phyloP scores from a whole-genome alignment of 2,113 vertebrate species.

The Calonectris borealis region DNA sequence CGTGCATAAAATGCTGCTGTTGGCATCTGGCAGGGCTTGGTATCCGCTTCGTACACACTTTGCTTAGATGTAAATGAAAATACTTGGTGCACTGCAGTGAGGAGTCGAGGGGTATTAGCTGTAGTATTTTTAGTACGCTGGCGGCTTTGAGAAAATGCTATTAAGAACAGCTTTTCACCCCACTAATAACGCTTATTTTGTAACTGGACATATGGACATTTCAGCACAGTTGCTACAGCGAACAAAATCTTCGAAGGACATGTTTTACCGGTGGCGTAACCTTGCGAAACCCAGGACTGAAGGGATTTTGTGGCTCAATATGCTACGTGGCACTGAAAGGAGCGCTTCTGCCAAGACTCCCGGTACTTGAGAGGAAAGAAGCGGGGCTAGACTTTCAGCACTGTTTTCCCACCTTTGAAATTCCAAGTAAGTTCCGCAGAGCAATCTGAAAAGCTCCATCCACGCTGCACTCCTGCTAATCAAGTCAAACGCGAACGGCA shows the following conservation, averaged over 20 bases:
- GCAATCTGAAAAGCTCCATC: background rate
- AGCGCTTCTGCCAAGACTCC: background rate
- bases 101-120: background rate
- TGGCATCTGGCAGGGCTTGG: background rate
- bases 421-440: background rate
- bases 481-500: fast-evolving
- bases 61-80: background rate
- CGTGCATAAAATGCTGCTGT: background rate
- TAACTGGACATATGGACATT: constrained; percentile 11
- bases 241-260: background rate
- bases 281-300: background rate
- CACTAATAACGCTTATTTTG: constrained; percentile 1
- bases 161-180: constrained; percentile 5
- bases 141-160: constrained; percentile 20
- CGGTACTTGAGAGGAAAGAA: background rate
- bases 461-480: too few species aligned
- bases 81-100: background rate
- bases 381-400: background rate
- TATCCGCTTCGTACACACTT: fast-evolving
- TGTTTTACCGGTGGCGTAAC: background rate
- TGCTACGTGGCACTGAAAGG: background rate
- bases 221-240: background rate
- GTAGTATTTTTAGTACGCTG: background rate
- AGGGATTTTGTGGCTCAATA: background rate
- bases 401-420: background rate